Evolutionary conservation across 64 coral and sea anemone genomes (phyloP).

Genomic region (Montipora cactus): DNA sequence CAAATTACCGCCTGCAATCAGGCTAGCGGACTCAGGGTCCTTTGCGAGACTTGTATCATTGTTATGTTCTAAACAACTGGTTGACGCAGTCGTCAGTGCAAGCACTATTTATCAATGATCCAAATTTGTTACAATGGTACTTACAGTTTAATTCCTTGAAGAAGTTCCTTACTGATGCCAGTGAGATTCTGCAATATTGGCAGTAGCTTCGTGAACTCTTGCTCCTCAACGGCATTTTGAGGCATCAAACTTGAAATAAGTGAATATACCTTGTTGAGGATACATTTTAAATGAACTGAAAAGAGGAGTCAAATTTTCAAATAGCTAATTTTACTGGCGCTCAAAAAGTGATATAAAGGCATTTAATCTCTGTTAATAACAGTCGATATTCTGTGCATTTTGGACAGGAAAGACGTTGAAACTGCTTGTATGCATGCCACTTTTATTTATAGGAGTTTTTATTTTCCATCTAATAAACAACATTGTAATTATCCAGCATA

Average conservation of each 20-base stretch:
- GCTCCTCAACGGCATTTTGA: background rate
- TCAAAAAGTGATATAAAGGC: background rate
- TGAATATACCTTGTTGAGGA: background rate
- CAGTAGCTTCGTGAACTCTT: no score
- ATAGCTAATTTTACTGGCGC: background rate
- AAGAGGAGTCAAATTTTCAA: background rate
- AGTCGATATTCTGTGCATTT: background rate
- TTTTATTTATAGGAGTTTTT: no score
- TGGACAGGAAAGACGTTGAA: background rate
- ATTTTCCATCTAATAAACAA: no score
- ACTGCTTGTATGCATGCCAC: no score
- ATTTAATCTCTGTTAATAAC: background rate
- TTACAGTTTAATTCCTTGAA: background rate
- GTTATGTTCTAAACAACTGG: background rate
- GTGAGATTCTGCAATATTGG: background rate
- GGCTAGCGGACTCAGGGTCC: background rate
- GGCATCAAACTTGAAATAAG: background rate
- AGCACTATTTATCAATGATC: background rate
- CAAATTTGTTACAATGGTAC: background rate
- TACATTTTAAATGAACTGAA: background rate
- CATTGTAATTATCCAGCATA: no score
- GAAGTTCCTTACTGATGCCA: background rate
- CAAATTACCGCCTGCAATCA: no score
- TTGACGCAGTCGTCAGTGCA: background rate
- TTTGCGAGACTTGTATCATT: background rate